These are phyloP conservation scores for Lethrus apterus DNA, from an alignment of 1,140 invertebrate species.

Conservation along the genomic window DNA sequence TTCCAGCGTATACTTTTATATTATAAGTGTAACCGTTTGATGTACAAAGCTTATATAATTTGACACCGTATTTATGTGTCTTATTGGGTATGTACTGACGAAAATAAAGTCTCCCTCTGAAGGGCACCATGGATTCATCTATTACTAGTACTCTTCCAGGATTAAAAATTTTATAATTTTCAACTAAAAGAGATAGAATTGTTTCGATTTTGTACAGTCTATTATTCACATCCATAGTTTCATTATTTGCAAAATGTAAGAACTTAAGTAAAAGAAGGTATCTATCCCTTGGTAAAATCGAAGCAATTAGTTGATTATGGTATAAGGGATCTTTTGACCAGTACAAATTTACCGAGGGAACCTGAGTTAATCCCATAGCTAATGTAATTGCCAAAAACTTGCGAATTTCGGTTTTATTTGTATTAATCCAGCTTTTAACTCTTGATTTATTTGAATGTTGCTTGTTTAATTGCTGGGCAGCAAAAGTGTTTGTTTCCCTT, in stretches of 20 bases:
- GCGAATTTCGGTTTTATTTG: not conserved
- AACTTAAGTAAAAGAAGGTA: constrained; percentile 26
- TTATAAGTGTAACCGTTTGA: constrained; percentile 2
- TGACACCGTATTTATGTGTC: constrained; percentile 37
- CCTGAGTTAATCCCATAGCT: constrained; percentile 6
- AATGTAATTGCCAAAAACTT: not conserved
- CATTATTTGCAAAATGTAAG: constrained; percentile 22
- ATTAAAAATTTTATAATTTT: constrained; percentile 18
- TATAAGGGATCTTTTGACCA: constrained; percentile 6
- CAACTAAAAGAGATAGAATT: constrained; percentile 16
- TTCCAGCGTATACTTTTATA: constrained; percentile 1
- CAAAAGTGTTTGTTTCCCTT: constrained; percentile 1
- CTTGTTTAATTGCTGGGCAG: not conserved
- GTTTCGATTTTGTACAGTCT: constrained; percentile 24
- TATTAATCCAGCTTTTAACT: not conserved
- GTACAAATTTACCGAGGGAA: not conserved
- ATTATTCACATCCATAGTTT: constrained; percentile 3
- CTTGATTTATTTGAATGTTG: not conserved
- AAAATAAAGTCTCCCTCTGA: constrained; percentile 36
- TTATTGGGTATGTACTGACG: constrained; percentile 42
- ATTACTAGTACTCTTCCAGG: constrained; percentile 19
- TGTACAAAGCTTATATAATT: constrained; percentile 24
- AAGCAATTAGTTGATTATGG: constrained; percentile 9
- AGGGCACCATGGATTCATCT: constrained; percentile 33
- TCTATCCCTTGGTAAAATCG: constrained; percentile 25